A percentile compares a stretch with the other conserved stretches of the same genome.
phyloP scores from a whole-genome alignment of 2,797 vertebrate genomes.

The Poeciliopsis paucimaculata region DNA sequence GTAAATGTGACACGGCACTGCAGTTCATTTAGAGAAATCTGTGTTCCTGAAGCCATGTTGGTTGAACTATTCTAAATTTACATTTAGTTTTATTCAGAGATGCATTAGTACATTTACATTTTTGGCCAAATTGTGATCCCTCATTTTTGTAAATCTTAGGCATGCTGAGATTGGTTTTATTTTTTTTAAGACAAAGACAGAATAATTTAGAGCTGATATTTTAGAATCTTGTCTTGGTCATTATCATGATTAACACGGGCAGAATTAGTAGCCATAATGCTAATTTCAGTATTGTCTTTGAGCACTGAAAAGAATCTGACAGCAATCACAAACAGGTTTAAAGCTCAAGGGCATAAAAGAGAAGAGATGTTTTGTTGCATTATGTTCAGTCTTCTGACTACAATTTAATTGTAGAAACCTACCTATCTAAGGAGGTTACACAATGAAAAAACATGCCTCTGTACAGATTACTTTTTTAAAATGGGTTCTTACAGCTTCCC shows the following conservation, averaged over 20 bases:
- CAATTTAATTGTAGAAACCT: not conserved
- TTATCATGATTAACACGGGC: not conserved
- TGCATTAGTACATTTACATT: not conserved
- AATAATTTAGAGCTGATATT: not conserved
- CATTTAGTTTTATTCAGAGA: not conserved
- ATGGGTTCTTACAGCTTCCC: not conserved
- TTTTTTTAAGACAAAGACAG: not conserved
- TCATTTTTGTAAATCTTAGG: not conserved
- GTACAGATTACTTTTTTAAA: not conserved
- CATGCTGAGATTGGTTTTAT: not conserved
- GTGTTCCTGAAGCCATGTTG: not conserved
- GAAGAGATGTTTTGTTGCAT: not conserved
- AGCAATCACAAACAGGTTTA: not conserved
- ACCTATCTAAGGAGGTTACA: not conserved
- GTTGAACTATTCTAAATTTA: not conserved
- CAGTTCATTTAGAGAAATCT: not conserved
- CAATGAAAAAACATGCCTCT: not conserved
- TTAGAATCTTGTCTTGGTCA: not conserved
- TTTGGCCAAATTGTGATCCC: not conserved
- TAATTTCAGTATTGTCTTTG: not conserved
- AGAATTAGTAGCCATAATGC: not conserved
- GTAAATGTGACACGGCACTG: not conserved
- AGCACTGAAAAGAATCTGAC: not conserved
- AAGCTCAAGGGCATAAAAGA: not conserved
- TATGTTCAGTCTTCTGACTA: not conserved